Percentiles rank a stretch among this genome's conserved stretches.
Conservation (phyloP, 2,113 vertebrate species). For the Otus sunia region DNA sequence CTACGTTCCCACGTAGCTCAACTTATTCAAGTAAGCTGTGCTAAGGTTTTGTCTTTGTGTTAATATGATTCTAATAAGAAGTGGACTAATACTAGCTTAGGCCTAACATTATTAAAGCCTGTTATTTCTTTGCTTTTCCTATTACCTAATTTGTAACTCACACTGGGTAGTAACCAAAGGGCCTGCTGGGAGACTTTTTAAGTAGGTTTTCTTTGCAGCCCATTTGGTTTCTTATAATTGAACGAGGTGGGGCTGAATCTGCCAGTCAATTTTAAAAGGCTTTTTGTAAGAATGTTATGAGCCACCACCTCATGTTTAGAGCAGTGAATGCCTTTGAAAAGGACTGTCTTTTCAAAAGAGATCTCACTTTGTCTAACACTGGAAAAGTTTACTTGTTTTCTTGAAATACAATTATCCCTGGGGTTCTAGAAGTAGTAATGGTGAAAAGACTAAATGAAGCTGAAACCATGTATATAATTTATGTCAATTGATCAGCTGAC, state of each 20-base stretch:
- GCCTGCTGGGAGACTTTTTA: constrained; percentile 13
- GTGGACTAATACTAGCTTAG: background rate
- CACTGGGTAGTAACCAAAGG: background rate
- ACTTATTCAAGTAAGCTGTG: background rate
- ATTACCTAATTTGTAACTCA: constrained; percentile 35
- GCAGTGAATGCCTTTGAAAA: constrained; percentile 18
- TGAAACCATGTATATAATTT: constrained; percentile 2
- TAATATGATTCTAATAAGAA: constrained; percentile 3
- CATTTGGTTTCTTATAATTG: background rate
- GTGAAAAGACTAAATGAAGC: constrained; percentile 20
- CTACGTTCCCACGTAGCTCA: background rate
- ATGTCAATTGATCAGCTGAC: background rate
- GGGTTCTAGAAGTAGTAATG: background rate
- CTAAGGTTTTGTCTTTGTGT: background rate
- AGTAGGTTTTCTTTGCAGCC: constrained; percentile 7
- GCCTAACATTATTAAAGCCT: constrained; percentile 1
- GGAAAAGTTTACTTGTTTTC: constrained; percentile 30
- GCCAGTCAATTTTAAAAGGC: constrained; percentile 10
- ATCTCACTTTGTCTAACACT: background rate
- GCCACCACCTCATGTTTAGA: background rate
- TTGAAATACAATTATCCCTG: background rate
- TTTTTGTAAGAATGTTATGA: constrained; percentile 19
- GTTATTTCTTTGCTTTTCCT: constrained; percentile 21
- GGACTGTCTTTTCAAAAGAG: background rate
- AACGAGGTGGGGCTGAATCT: background rate